Evolutionary conservation across 1,140 invertebrate species (phyloP), one percentile per base, ranked within the genome.

Genomic region (Antheraea pernyi): DNA sequence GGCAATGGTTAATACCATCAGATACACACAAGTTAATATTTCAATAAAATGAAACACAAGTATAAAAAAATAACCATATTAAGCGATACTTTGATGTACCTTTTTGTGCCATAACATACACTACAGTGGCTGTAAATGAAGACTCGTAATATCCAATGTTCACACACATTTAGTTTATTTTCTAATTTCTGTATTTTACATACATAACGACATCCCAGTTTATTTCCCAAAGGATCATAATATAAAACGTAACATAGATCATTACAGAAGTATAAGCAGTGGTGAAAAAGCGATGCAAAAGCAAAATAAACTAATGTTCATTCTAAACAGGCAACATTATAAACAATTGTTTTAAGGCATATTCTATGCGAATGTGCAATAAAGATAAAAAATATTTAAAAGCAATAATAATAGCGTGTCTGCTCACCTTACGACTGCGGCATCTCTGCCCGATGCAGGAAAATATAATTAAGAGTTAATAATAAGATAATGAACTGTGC

Each of bases 371-470:
- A 53, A 6, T 53, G 16, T 53, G 13, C 46, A 53, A 53, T n/a
- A 42, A 42, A 6, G 13, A 53, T 53, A 53, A 53, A 53, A 53
- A 2, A 6, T 10, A 53, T 42, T 53, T 11, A 42, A 42, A 42
- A 42, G 7, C 2, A 42, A 7, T 1, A 42, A 42, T 42, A 42
- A 42, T 42, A 42, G 39, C 39, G 39, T 42, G 7, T 9, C 7
- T 19, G 75, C 84, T 88, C 81, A 89, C 87, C 87, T 88, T 22
- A 70, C 73, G 39, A 72, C 75, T 30, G 79, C 71, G 19, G 73
- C 77, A 67, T 76, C 78, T 83, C 84, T 89, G 80, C 76, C 76
- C 71, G 80, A 70, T 76, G 84, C 84, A 73, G 83, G 80, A 84
- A 86, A 87, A 85, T 71, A 85, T 74, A 68, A 10, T 68, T 68